These are phyloP conservation scores for Epiblema foenella DNA, from an alignment of 2,888 invertebrate species.

Conservation along the genomic window DNA sequence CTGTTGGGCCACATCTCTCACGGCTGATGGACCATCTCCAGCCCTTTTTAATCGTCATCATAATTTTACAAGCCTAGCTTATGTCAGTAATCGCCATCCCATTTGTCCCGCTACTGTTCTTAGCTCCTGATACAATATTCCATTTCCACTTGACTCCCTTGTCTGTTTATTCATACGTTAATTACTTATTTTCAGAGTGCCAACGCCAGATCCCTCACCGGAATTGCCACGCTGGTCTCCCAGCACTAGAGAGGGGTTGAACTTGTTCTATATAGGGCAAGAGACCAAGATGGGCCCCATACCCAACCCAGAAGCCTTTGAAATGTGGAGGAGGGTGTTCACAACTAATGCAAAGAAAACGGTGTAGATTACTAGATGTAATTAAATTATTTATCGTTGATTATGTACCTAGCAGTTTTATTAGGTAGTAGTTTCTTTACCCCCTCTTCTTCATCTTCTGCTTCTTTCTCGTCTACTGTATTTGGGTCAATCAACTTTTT, in stretches of 20 bases:
- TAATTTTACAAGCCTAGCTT: neutral
- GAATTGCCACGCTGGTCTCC: conserved; percentile 32
- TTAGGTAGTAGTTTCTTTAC: too few species aligned
- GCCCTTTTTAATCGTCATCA: neutral
- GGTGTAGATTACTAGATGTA: neutral
- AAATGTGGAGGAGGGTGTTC: conserved; percentile 32
- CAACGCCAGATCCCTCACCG: conserved; percentile 6
- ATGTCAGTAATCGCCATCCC: neutral
- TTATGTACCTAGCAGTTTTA: too few species aligned
- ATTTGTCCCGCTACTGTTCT: neutral
- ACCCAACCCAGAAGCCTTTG: conserved; percentile 44
- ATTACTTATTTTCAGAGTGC: conserved; percentile 11
- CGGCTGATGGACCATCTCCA: too few species aligned
- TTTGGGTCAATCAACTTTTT: too few species aligned
- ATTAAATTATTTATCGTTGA: conserved; percentile 4
- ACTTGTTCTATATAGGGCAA: conserved; percentile 52
- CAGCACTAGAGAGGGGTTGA: conserved; percentile 50
- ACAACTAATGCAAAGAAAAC: neutral
- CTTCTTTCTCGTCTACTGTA: too few species aligned
- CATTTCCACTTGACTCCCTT: neutral
- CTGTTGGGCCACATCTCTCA: too few species aligned
- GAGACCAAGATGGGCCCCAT: conserved; percentile 52
- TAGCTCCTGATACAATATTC: too few species aligned
- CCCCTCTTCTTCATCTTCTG: too few species aligned
- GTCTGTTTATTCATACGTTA: neutral